phyloP scores from a whole-genome alignment of 2,113 vertebrate genomes.

The Mirza zaza region DNA sequence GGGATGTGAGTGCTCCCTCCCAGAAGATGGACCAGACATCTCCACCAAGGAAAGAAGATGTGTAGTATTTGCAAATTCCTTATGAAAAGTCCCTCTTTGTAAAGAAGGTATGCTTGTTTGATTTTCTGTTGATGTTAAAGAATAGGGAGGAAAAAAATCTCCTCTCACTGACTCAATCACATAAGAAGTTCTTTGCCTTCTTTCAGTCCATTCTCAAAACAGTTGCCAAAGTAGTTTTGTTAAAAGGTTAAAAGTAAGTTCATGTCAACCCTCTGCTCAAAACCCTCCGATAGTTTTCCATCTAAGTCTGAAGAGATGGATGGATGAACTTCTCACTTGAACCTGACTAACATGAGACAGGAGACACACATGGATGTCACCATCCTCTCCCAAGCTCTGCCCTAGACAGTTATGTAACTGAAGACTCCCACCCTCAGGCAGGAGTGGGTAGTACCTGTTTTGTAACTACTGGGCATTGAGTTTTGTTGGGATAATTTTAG shows the following conservation, averaged over 20 bases:
- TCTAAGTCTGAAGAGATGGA: background rate
- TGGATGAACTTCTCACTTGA: background rate
- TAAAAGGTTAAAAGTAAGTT: background rate
- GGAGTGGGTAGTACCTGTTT: background rate
- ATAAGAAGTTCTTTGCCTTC: background rate
- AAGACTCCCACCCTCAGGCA: slow-evolving; percentile 21
- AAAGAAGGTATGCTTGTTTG: background rate
- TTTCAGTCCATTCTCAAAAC: background rate
- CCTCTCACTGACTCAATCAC: background rate
- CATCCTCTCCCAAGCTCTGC: background rate
- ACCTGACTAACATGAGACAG: background rate
- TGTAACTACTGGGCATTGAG: background rate
- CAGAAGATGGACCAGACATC: background rate
- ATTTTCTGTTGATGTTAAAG: background rate
- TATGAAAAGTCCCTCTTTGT: background rate
- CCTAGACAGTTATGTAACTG: background rate
- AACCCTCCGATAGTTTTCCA: background rate
- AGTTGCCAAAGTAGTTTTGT: background rate
- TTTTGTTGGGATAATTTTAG: background rate
- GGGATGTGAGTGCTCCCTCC: background rate
- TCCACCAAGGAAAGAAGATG: background rate
- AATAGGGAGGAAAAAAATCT: background rate
- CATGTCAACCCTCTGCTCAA: background rate
- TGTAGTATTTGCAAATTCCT: background rate
- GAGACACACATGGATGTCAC: background rate